Conservation (phyloP, 2,113 vertebrate genomes). For the Formicarius rufipectus region DNA sequence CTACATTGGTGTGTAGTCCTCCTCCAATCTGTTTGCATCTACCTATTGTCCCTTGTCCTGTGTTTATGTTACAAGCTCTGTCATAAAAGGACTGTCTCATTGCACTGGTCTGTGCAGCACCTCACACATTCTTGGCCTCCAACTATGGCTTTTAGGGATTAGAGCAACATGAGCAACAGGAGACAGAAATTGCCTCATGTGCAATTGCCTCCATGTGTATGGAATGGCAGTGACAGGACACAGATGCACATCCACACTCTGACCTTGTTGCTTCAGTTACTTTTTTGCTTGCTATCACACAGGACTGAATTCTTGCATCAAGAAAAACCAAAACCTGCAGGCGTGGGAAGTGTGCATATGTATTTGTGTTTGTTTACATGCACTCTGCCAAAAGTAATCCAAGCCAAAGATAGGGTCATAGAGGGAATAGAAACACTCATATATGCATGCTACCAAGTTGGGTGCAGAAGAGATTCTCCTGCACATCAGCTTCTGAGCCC, state of each 20-base stretch:
- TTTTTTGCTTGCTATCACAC: background rate
- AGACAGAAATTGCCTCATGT: background rate
- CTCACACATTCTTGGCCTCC: background rate
- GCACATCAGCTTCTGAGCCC: background rate
- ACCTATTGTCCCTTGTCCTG: background rate
- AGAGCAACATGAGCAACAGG: background rate
- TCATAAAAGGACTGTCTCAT: background rate
- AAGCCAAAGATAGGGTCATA: background rate
- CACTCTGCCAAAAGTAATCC: background rate
- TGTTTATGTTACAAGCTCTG: background rate
- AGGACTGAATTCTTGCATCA: background rate
- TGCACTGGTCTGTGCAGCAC: background rate
- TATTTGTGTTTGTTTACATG: background rate
- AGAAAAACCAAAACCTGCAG: background rate
- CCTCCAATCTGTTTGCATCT: background rate
- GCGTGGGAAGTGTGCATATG: accelerated
- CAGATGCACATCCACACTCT: background rate
- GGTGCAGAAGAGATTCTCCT: background rate
- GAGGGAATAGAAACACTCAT: background rate
- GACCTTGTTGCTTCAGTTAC: background rate
- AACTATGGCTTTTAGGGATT: background rate
- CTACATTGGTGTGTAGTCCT: background rate
- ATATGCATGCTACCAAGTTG: background rate
- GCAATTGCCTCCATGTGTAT: too few species aligned
- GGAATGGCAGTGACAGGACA: background rate